Conservation (phyloP, 1,140 invertebrate species). For the Drosophila mojavensis region DNA sequence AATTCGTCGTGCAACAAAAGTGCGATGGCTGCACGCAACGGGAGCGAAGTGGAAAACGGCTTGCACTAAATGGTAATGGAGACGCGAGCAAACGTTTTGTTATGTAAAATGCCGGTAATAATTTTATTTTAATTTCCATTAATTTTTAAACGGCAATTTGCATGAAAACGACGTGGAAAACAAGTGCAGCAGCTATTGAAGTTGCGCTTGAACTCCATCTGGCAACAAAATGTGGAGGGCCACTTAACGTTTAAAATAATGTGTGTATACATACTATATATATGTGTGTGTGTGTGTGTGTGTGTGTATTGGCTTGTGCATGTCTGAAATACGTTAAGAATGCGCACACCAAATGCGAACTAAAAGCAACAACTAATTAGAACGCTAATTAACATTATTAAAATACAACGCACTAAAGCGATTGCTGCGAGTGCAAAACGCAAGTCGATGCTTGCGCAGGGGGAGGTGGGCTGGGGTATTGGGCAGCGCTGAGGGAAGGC, state of each 20-base stretch:
- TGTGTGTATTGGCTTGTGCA: conserved; percentile 40
- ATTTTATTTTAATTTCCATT: conserved; percentile 68
- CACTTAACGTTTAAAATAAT: conserved; percentile 56
- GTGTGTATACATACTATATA: conserved; percentile 1
- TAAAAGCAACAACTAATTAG: conserved; percentile 76
- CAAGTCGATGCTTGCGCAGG: conserved; percentile 6
- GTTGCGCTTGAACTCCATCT: background rate
- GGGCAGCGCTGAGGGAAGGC: background rate
- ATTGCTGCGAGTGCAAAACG: conserved; percentile 13
- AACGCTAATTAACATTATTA: conserved; percentile 80
- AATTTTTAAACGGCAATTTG: conserved; percentile 61
- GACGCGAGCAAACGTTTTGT: conserved; percentile 54
- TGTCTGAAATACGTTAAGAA: conserved; percentile 68
- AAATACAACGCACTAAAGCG: conserved; percentile 57
- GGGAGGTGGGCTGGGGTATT: too few species aligned
- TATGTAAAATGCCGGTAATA: conserved; percentile 65
- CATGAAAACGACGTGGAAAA: conserved; percentile 38
- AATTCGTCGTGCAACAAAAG: conserved; percentile 56
- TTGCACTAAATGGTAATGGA: conserved; percentile 26
- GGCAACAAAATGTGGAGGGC: background rate
- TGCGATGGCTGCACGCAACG: conserved; percentile 53
- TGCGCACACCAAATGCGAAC: conserved; percentile 49
- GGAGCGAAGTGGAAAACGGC: background rate
- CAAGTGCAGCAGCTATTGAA: conserved; percentile 30
- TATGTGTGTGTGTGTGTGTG: conserved; percentile 9